Percentiles rank a stretch among this genome's conserved stretches.
Evolutionary conservation across 2,113 vertebrate genomes (phyloP).

Genomic region (Hemiprocne comata): DNA sequence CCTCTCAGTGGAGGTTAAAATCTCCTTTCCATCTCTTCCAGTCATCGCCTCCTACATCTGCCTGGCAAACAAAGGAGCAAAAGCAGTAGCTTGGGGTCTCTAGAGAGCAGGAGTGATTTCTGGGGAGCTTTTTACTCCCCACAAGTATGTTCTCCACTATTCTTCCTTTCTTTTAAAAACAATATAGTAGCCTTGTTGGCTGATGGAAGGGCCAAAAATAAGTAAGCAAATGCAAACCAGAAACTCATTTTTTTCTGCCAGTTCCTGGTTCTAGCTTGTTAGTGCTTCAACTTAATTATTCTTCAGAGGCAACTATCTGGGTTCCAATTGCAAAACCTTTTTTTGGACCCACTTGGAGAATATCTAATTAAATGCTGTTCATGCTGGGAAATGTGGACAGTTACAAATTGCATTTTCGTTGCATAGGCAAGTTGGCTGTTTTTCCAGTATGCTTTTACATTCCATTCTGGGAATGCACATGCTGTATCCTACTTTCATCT

Average conservation of each 20-base stretch:
- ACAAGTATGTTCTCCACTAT: not conserved
- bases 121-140: not conserved
- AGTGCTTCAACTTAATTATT: not conserved
- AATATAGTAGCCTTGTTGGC: rapidly evolving
- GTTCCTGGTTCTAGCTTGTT: not conserved
- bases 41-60: not conserved
- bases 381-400: not conserved
- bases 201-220: not conserved
- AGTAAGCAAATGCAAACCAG: not conserved
- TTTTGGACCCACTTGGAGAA: too few relatives aligned
- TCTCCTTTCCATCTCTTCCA: not conserved
- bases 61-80: not conserved
- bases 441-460: not conserved
- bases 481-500: rapidly evolving
- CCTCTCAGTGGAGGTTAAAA: not conserved
- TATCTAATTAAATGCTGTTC: not conserved
- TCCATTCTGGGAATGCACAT: rapidly evolving
- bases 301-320: not conserved
- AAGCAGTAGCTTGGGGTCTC: not conserved
- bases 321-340: not conserved
- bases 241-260: not conserved
- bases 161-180: not conserved
- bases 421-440: not conserved
- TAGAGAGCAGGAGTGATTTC: not conserved
- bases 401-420: not conserved